A percentile compares a stretch with the other conserved stretches of the same genome.
Conservation (phyloP, 1,140 invertebrate species). For the Wasmannia auropunctata region DNA sequence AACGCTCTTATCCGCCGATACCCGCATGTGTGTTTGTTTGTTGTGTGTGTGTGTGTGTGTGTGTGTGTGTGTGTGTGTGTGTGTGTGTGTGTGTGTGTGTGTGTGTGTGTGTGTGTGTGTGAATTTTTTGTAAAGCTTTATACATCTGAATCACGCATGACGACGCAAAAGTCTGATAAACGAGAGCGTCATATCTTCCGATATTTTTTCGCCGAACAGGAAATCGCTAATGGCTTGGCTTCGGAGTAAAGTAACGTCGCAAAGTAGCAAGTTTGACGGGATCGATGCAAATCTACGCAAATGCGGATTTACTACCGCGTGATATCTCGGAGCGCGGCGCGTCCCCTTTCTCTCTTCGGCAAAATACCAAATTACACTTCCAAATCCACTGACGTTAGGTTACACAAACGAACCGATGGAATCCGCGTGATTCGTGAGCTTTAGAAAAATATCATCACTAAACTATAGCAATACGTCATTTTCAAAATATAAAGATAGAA, state of each 20-base stretch:
- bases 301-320: constrained; percentile 9
- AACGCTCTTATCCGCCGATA: neutral
- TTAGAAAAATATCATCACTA: neutral
- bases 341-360: constrained; percentile 7
- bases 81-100: neutral
- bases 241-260: constrained; percentile 32
- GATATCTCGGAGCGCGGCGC: neutral
- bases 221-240: constrained; percentile 40
- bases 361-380: constrained; percentile 36
- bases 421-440: neutral
- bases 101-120: too few relatives aligned
- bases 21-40: too few relatives aligned
- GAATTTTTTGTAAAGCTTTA: neutral
- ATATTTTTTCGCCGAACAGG: constrained; percentile 37
- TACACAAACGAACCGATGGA: neutral
- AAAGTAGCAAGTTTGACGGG: constrained; percentile 12
- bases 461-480: neutral
- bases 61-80: too few relatives aligned
- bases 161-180: constrained; percentile 51
- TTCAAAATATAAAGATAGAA: neutral
- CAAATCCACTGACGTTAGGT: constrained; percentile 23
- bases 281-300: constrained; percentile 51
- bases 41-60: too few relatives aligned
- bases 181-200: constrained; percentile 41
- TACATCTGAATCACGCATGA: constrained; percentile 41